Percentiles rank a stretch among this genome's conserved stretches.
These are phyloP conservation scores for Apotomis betuletana DNA, from an alignment of 2,888 invertebrate genomes.

Conservation along the genomic window DNA sequence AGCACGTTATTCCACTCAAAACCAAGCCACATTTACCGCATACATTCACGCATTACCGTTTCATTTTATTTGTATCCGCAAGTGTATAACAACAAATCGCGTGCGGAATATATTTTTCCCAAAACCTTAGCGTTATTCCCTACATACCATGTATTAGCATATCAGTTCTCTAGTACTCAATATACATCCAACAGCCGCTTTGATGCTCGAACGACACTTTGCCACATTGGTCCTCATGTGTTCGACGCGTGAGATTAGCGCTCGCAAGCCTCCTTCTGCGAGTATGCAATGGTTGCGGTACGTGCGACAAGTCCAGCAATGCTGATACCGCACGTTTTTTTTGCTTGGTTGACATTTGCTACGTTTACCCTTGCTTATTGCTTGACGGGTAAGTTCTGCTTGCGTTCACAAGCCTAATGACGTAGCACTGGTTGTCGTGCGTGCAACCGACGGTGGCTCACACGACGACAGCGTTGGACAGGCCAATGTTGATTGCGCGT, in stretches of 20 bases:
- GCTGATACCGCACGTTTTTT: constrained; percentile 77
- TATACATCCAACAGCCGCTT: too few relatives aligned
- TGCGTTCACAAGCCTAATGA: constrained; percentile 89
- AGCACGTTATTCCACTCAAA: too few relatives aligned
- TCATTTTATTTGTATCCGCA: too few relatives aligned
- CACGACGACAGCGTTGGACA: constrained; percentile 85
- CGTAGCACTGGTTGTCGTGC: constrained; percentile 92
- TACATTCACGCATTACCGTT: too few relatives aligned
- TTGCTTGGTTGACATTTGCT: constrained; percentile 83
- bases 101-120: too few relatives aligned
- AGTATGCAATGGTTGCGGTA: constrained; percentile 93
- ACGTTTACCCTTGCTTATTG: constrained; percentile 88
- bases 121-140: too few relatives aligned
- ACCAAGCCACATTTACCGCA: too few relatives aligned
- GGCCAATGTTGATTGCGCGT: constrained; percentile 65
- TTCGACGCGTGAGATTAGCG: constrained; percentile 49
- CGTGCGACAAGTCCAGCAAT: constrained; percentile 86
- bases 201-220: neutral
- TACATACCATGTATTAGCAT: too few relatives aligned
- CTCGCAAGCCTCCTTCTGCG: constrained; percentile 89
- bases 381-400: constrained; percentile 87
- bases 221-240: neutral
- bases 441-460: constrained; percentile 94
- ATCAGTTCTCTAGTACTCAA: too few relatives aligned
- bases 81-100: too few relatives aligned